Percentiles rank a stretch among this genome's conserved stretches.
Evolutionary conservation across 2,888 invertebrate genomes (phyloP).

Genomic region (Acronicta psi): DNA sequence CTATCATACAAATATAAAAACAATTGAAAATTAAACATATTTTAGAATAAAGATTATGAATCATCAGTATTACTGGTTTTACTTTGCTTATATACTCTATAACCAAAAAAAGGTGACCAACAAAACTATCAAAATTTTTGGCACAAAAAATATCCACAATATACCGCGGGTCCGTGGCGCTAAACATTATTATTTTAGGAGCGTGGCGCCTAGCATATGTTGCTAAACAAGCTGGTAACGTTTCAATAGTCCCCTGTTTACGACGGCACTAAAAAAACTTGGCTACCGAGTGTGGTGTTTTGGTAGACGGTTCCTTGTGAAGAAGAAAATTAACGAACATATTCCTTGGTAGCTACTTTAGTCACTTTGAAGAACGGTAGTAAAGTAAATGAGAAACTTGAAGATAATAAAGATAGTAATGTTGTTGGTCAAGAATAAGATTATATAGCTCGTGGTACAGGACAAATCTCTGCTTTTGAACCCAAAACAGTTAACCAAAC

Average conservation of each 20-base stretch:
- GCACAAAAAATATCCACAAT: conserved; percentile 43
- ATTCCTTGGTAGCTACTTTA: conserved; percentile 18
- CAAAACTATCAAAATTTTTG: conserved; percentile 24
- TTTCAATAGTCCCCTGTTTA: conserved; percentile 71
- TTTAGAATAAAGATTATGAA: too few species aligned
- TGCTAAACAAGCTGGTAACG: conserved; percentile 69
- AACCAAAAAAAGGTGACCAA: conserved; percentile 3
- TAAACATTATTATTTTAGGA: conserved; percentile 74
- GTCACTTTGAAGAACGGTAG: conserved; percentile 33
- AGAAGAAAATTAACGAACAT: conserved; percentile 30
- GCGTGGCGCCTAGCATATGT: conserved; percentile 85
- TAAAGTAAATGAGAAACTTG: conserved; percentile 27
- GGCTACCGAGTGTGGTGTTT: conserved; percentile 41
- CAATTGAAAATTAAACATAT: too few species aligned
- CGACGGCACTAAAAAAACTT: conserved; percentile 63
- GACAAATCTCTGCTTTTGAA: too few species aligned
- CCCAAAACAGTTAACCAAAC: too few species aligned
- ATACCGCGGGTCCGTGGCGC: conserved; percentile 63
- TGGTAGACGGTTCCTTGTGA: conserved; percentile 42
- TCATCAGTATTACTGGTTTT: too few species aligned
- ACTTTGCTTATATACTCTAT: not conserved
- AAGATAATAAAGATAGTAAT: not conserved
- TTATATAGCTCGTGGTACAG: not conserved
- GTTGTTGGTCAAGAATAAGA: not conserved
- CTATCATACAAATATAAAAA: too few species aligned